Evolutionary conservation across 2,113 vertebrate genomes (phyloP), one percentile per base, ranked within the genome.

Genomic region (Picathartes gymnocephalus): DNA sequence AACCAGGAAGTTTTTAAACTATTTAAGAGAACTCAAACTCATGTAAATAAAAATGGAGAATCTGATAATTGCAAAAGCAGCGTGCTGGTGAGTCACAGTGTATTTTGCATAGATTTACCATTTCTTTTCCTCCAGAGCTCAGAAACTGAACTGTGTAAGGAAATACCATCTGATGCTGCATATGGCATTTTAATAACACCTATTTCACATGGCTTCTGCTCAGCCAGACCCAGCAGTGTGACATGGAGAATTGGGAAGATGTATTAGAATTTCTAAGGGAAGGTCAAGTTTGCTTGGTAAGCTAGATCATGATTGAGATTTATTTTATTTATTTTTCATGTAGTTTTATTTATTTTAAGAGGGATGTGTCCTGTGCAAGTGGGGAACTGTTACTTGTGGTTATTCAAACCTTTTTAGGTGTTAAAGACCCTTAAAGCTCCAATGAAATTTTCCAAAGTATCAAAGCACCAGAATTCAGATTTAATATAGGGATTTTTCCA

Each of bases 101-200:
- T 84, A n/a, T 70, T 92, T 95, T 88, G 85, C 90, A 54, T 42
- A 44, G 87, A 82, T 92, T 84, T 93, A 81, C 50, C 85, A 64
- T 91, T 93, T 64, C 77, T 39, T 28, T 30, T 91, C 45, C 51
- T 93, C 56, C 53, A 47, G 28, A 66, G 72, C 76, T 81, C 18
- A 54, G 65, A 33, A 74, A 16, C 53, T 28, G 60, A 82, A 9
- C 64, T 81, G 28, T 69, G 76, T 19, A 27, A 76, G 89, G 82
- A 76, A 93, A 95, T 87, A 79, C 81, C 96, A 84, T 87, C 79
- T 89, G 93, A 93, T 79, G 53, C 47, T 95, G 25, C 93, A 93
- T 71, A 86, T 81, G 94, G 91, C 73, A 48, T 69, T 91, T 86
- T 91, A 92, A 86, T 92, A 60, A 65, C 86, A 53, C 57, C 25